Evolutionary conservation across 2,888 invertebrate species (phyloP).

Genomic region (Stenodera caucasica): DNA sequence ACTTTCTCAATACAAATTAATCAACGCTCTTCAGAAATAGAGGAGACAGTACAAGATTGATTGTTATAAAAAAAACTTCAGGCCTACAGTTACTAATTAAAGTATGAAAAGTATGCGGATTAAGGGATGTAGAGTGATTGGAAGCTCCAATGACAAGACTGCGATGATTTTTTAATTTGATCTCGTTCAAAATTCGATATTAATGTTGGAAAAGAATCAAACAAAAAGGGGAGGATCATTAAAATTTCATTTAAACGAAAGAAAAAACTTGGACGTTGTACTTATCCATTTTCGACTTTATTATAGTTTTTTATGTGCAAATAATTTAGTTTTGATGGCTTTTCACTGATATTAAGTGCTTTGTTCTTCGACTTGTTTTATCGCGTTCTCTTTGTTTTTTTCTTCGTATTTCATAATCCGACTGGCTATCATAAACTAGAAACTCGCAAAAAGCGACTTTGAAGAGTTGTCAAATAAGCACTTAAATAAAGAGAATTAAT

Average conservation of each 20-base stretch:
- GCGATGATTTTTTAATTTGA: neutral
- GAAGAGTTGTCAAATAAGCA: too few species aligned
- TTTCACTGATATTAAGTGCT: neutral
- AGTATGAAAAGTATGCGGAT: constrained; percentile 4
- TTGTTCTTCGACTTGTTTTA: neutral
- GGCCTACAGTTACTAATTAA: neutral
- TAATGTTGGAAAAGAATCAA: neutral
- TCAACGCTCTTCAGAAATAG: neutral
- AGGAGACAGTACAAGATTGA: neutral
- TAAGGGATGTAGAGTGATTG: neutral
- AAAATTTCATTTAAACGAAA: neutral
- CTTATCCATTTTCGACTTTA: neutral
- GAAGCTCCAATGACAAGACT: neutral
- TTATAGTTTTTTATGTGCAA: neutral
- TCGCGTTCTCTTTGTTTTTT: neutral
- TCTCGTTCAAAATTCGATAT: neutral
- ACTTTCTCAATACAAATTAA: neutral
- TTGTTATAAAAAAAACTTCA: neutral
- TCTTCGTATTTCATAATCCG: neutral
- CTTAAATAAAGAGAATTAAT: too few species aligned
- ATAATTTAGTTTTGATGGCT: constrained; percentile 3
- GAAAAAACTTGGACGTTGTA: neutral
- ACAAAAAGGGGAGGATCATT: neutral
- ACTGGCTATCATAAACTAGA: too few species aligned
- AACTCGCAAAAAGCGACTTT: too few species aligned